These are phyloP conservation scores for Apis dorsata DNA, from an alignment of 1,140 invertebrate species.

Conservation along the genomic window DNA sequence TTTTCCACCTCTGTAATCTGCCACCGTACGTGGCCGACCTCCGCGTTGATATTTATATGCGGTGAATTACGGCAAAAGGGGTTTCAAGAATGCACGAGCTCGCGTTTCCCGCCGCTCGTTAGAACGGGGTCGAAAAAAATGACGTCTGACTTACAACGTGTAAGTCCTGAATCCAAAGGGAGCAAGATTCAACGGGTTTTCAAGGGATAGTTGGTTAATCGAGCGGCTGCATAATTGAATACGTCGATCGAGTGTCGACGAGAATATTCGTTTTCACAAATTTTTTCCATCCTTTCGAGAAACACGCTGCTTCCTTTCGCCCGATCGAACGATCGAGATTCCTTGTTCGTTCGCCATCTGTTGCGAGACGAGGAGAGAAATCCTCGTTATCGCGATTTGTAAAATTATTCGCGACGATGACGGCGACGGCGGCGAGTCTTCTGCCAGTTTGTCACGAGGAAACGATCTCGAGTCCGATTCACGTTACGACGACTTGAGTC, in stretches of 20 bases:
- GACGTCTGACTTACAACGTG: not conserved
- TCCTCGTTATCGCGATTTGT: conserved; percentile 29
- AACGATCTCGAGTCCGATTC: conserved; percentile 2
- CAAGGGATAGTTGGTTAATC: too few relatives aligned
- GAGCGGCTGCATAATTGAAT: too few relatives aligned
- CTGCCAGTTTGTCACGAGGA: conserved; percentile 5
- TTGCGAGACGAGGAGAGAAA: conserved; percentile 10
- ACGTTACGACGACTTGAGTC: not conserved
- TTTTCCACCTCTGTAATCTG: conserved; percentile 36
- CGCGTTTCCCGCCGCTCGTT: not conserved
- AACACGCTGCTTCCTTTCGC: conserved; percentile 22
- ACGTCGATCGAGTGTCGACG: not conserved
- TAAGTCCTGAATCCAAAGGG: too few relatives aligned
- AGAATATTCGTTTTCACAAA: conserved; percentile 5
- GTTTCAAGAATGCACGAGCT: not conserved
- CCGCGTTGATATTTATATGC: conserved; percentile 14
- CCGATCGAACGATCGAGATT: not conserved
- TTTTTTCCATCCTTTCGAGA: conserved; percentile 1
- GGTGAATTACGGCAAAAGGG: not conserved
- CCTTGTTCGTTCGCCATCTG: conserved; percentile 45
- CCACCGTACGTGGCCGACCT: conserved; percentile 16
- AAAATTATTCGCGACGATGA: conserved; percentile 23
- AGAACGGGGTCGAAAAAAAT: not conserved
- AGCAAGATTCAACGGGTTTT: too few relatives aligned
- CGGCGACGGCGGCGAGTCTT: not conserved